A percentile compares a stretch with the other conserved stretches of the same genome.
Evolutionary conservation across 2,888 invertebrate species (phyloP).

Genomic region (Papilio demoleus): DNA sequence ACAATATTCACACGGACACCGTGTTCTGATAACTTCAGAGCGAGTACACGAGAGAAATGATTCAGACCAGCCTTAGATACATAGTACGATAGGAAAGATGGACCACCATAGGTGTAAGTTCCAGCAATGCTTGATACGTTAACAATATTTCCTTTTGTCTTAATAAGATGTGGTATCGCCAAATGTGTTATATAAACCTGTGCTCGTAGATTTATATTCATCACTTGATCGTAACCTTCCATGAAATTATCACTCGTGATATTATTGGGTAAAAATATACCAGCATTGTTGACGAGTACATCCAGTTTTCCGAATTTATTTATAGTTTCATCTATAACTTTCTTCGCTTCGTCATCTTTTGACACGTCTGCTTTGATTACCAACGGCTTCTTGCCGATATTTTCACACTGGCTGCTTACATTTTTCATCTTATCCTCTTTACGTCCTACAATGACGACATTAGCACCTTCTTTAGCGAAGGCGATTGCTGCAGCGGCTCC

Average conservation of each 20-base stretch:
- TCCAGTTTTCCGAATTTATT: slow-evolving; percentile 53
- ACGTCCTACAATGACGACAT: slow-evolving; percentile 52
- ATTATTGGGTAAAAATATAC: slow-evolving; percentile 39
- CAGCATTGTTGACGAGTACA: slow-evolving; percentile 59
- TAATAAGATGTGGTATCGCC: slow-evolving; percentile 49
- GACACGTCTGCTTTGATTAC: slow-evolving; percentile 52
- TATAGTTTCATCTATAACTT: slow-evolving; percentile 48
- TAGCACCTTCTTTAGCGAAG: slow-evolving; percentile 43
- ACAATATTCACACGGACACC: slow-evolving; percentile 86
- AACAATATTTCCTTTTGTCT: slow-evolving; percentile 86
- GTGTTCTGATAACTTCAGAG: slow-evolving; percentile 87
- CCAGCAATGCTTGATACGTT: slow-evolving; percentile 90
- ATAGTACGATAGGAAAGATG: slow-evolving; percentile 72
- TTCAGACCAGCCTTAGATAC: slow-evolving; percentile 55
- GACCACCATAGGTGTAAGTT: slow-evolving; percentile 53
- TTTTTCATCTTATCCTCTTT: slow-evolving; percentile 49
- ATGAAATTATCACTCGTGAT: slow-evolving; percentile 48
- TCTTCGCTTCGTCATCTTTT: slow-evolving; percentile 48
- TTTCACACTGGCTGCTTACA: slow-evolving; percentile 46
- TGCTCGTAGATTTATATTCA: slow-evolving; percentile 50
- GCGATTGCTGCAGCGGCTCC: slow-evolving; percentile 51
- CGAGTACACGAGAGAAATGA: slow-evolving; percentile 53
- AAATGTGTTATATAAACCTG: slow-evolving; percentile 48
- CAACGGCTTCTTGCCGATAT: slow-evolving; percentile 45
- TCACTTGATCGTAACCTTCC: slow-evolving; percentile 49